A percentile compares a stretch with the other conserved stretches of the same genome.
These are phyloP conservation scores for Homarus americanus DNA, from an alignment of 1,140 invertebrate genomes.

Conservation along the genomic window DNA sequence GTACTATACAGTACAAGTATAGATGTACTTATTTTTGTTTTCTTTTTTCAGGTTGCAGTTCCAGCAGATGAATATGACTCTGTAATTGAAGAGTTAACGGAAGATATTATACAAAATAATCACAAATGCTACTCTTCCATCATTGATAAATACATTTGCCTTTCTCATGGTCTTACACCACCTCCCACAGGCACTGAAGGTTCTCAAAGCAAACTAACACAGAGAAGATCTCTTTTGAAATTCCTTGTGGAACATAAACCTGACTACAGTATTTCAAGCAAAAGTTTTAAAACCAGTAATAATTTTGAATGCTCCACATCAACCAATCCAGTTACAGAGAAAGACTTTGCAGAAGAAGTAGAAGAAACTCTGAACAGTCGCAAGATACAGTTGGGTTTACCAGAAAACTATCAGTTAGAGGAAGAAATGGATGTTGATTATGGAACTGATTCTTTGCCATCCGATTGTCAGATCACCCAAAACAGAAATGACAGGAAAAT, in stretches of 20 bases:
- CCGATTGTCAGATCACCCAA: neutral
- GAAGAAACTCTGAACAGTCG: neutral
- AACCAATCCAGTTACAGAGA: neutral
- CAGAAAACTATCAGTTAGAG: neutral
- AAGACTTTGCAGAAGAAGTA: neutral
- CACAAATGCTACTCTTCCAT: neutral
- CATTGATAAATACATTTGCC: conserved; percentile 1
- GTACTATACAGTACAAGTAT: too few species aligned
- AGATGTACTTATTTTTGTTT: too few species aligned
- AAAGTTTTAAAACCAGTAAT: neutral
- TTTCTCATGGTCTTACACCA: neutral
- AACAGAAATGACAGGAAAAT: neutral
- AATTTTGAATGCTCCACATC: neutral
- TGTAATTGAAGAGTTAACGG: neutral
- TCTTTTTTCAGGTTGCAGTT: neutral
- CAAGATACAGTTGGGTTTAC: neutral
- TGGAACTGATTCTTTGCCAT: neutral
- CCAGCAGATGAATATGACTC: neutral
- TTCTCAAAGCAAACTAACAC: neutral
- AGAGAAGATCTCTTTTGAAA: neutral
- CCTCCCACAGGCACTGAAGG: neutral
- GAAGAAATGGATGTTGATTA: neutral
- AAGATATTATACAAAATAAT: neutral
- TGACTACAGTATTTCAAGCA: neutral
- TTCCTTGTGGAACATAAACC: neutral